Base-by-base conservation (phyloP, 2,888 invertebrate species). In the Prosapia bicincta region DNA sequence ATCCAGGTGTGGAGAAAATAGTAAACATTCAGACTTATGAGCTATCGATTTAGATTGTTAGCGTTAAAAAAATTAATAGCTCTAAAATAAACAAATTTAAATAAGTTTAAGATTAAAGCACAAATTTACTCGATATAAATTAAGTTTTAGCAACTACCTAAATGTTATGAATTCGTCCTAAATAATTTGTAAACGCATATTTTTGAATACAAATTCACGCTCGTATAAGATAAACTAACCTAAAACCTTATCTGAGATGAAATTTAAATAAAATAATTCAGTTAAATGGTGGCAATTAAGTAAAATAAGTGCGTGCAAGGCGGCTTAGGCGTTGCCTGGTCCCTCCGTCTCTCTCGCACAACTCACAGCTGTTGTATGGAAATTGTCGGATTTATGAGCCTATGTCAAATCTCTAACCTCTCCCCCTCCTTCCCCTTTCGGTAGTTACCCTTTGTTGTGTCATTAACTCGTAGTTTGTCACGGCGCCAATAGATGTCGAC, bases 361-460 rank as follows among this genome's bases (percentile, higher is more conserved):
- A n/a, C 54, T 69, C 68, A 28, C 74, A 74, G 74, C 74, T 74
- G 74, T 26, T 74, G 69, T 74, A 74, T 74, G 74, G 68, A 74
- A 74, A 74, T 74, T 43, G 69, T 28, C 43, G 28, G 74, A 69
- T 74, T 54, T 69, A 72, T 72, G 38, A 38, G 20, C 7, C 70
- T n/a, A 43, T 69, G 74, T 69, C 69, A 74, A 72, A 74, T 74
- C 69, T 74, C 38, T 38, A 38, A 38, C 38, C 38, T 38, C 10
- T 15, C 3, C 38, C 38, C 3, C 38, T 15, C 38, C 38, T 7
- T 38, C 2, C 38, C 38, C 38, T 15, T n/a, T n/a, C n/a, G 15
- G 10, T 15, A 38, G 38, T 38, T 38, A 38, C 38, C 38, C 38
- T 38, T 38, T 38, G 13, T 15, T 38, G 38, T 38, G 15, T 38